phyloP scores from a whole-genome alignment of 2,888 invertebrate genomes.

The Pheosia gnoma region DNA sequence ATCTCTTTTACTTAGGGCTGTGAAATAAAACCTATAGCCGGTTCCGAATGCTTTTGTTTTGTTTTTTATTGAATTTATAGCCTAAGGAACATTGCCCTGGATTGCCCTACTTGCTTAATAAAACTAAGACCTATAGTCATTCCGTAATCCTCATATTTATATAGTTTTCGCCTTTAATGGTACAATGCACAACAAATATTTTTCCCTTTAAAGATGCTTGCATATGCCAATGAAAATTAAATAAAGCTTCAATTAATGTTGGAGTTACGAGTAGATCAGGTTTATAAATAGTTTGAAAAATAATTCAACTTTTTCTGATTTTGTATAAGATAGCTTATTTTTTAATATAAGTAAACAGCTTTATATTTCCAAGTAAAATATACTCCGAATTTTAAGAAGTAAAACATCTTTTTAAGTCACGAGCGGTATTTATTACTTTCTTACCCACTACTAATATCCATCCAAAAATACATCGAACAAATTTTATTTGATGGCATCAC shows the following conservation, averaged over 20 bases:
- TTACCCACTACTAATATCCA: not conserved
- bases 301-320: not conserved
- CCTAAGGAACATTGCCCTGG: no score
- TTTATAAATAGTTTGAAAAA: no score
- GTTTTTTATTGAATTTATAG: not conserved
- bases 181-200: no score
- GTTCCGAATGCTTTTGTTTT: not conserved
- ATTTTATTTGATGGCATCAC: slow-evolving; percentile 1
- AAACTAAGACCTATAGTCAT: no score
- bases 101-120: no score
- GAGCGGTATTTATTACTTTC: not conserved
- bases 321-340: not conserved
- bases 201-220: no score
- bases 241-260: no score
- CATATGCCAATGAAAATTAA: no score
- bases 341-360: no score
- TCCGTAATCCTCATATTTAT: no score
- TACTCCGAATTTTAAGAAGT: not conserved
- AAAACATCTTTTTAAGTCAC: not conserved
- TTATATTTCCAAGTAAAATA: not conserved
- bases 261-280: no score
- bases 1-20: not conserved
- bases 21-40: not conserved
- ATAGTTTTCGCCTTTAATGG: no score
- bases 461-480: not conserved